Evolutionary conservation across 2,888 invertebrate species (phyloP), one percentile per base, ranked within the genome.

Genomic region (Amphipyra berbera): DNA sequence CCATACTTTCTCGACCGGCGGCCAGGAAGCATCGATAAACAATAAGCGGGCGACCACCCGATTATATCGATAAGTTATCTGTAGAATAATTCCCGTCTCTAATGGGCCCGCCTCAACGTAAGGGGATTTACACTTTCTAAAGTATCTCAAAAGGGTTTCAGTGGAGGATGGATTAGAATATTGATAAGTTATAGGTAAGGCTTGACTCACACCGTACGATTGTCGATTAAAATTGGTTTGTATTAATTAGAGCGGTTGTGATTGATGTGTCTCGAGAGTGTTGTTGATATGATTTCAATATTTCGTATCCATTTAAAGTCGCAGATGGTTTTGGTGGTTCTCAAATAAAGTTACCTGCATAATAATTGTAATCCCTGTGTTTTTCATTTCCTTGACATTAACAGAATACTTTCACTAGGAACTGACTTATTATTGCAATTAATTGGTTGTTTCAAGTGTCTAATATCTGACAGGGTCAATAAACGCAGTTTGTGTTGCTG

Each of bases 71-170:
- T 94, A 92, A 90, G 91, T 89, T 94, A 93, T 79, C 79, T 59
- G 50, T 89, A 79, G 87, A 89, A 91, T 91, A 88, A 88, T 90
- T 92, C 91, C 87, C 85, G 79, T 78, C 88, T 88, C 93, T 94
- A 94, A 94, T 94, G 93, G 92, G 88, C 89, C 88, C 88, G 89
- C 88, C 86, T 83, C 83, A 84, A 82, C 84, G 87, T 85, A 84
- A 89, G 87, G 90, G 88, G 92, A 92, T 93, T 93, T 92, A 92
- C 93, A 92, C 94, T 94, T 94, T 94, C 94, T 92, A 94, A 93
- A 90, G 81, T 89, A 87, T 88, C 88, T 90, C 87, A 81, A 88
- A 89, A 90, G 87, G 86, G 85, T 84, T 84, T 83, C 82, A 79
- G 74, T 78, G 76, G 86, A 86, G 90, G 91, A 92, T 90, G 91